Percentiles rank a stretch among this genome's conserved stretches.
Conservation (phyloP, 1,140 invertebrate species). For the Halictus rubicundus region DNA sequence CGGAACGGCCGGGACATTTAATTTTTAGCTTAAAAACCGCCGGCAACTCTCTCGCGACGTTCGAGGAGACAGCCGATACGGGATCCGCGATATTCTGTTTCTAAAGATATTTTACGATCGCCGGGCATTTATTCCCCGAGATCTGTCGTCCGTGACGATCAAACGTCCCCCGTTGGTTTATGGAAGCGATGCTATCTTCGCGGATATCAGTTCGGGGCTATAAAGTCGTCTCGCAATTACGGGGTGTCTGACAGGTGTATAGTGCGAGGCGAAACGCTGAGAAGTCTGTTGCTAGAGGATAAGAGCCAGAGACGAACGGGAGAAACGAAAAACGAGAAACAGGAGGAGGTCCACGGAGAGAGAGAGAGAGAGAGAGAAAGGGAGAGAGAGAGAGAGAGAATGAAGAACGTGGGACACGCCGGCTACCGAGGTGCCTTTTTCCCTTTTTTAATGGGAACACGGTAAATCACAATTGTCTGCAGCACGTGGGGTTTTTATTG, state of each 20-base stretch:
- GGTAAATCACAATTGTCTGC: background rate
- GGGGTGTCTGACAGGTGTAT: constrained; percentile 63
- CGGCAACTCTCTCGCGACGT: no score
- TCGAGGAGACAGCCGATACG: background rate
- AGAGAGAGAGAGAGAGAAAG: constrained; percentile 12
- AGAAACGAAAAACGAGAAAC: constrained; percentile 35
- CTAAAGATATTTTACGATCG: constrained; percentile 41
- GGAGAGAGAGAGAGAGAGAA: constrained; percentile 22
- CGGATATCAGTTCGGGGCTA: constrained; percentile 58
- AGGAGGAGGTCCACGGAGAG: constrained; percentile 20
- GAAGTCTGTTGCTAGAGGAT: constrained; percentile 53
- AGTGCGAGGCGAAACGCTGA: constrained; percentile 59
- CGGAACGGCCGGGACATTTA: background rate
- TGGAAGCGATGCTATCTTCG: constrained; percentile 49
- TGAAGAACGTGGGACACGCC: constrained; percentile 50
- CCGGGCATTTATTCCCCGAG: constrained; percentile 13
- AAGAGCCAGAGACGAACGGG: constrained; percentile 43
- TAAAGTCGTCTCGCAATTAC: constrained; percentile 66
- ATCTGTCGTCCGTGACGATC: constrained; percentile 39
- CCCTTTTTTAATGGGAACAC: background rate
- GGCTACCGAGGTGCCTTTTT: constrained; percentile 1
- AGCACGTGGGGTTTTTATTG: background rate
- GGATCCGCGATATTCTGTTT: background rate
- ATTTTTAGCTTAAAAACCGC: background rate
- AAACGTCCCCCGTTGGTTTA: constrained; percentile 36